Evolutionary conservation across 2,113 vertebrate genomes (phyloP).

Genomic region (Sceloporus undulatus): DNA sequence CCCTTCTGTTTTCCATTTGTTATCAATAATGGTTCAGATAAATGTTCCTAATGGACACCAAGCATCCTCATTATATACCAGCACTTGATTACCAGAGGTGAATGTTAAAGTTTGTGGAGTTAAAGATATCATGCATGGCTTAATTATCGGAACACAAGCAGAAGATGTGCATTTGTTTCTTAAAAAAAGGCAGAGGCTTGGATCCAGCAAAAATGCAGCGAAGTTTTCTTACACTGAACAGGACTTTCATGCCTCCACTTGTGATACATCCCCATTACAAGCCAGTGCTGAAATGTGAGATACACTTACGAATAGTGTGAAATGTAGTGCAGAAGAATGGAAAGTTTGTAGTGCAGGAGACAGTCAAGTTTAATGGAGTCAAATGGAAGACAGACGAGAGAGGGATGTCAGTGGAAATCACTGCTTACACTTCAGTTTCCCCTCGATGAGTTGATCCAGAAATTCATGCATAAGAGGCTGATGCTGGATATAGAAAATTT

Average conservation of each 20-base stretch:
- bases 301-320: not conserved
- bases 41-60: not conserved
- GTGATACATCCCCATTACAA: no score
- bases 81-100: not conserved
- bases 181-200: conserved; percentile 3
- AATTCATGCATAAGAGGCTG: no score
- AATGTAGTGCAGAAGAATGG: not conserved
- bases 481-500: not conserved
- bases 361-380: not conserved
- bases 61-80: not conserved
- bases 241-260: not conserved
- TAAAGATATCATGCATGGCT: not conserved
- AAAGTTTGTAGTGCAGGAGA: not conserved
- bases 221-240: not conserved
- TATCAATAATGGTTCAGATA: conserved; percentile 2
- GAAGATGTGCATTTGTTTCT: not conserved
- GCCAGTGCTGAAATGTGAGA: not conserved
- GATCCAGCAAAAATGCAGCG: not conserved
- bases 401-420: not conserved
- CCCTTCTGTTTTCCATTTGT: not conserved
- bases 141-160: not conserved
- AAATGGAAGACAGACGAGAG: not conserved
- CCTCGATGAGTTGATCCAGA: no score
- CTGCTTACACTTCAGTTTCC: no score
- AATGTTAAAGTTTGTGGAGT: not conserved